These are phyloP conservation scores for Melipona beecheii DNA, from an alignment of 2,888 invertebrate species.

Conservation along the genomic window DNA sequence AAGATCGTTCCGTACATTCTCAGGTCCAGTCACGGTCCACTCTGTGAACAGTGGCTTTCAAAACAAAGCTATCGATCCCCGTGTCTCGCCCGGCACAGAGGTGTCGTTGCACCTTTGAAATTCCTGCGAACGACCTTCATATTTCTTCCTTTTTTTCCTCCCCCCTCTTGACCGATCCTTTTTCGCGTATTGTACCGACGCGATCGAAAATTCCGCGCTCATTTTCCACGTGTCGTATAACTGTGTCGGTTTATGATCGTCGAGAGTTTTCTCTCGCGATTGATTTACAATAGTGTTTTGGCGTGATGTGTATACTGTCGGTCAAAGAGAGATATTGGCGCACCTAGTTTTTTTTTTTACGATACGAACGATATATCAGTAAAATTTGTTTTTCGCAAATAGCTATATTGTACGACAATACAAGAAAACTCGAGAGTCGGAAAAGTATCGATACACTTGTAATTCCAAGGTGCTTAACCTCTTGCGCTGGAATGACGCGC, in stretches of 20 bases:
- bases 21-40: slow-evolving; percentile 16
- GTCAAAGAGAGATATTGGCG: too few relatives aligned
- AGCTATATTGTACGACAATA: too few relatives aligned
- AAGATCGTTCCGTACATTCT: slow-evolving; percentile 23
- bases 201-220: slow-evolving; percentile 25
- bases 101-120: slow-evolving; percentile 70
- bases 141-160: slow-evolving; percentile 37
- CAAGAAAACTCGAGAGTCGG: too few relatives aligned
- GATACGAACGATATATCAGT: too few relatives aligned
- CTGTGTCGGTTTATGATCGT: slow-evolving; percentile 14
- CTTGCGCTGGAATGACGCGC: too few relatives aligned
- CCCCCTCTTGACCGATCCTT: background rate
- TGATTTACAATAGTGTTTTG: background rate
- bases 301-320: too few relatives aligned
- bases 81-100: slow-evolving; percentile 22
- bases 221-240: slow-evolving; percentile 1
- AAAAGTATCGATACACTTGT: too few relatives aligned
- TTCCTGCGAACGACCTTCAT: slow-evolving; percentile 69
- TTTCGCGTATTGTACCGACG: slow-evolving; percentile 41
- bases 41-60: slow-evolving; percentile 40
- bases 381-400: too few relatives aligned
- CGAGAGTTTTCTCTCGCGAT: background rate
- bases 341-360: too few relatives aligned
- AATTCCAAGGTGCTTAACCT: too few relatives aligned
- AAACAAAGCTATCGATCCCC: slow-evolving; percentile 64